Evolutionary conservation across 2,888 invertebrate species (phyloP).

Genomic region (Thymelicus acteon): DNA sequence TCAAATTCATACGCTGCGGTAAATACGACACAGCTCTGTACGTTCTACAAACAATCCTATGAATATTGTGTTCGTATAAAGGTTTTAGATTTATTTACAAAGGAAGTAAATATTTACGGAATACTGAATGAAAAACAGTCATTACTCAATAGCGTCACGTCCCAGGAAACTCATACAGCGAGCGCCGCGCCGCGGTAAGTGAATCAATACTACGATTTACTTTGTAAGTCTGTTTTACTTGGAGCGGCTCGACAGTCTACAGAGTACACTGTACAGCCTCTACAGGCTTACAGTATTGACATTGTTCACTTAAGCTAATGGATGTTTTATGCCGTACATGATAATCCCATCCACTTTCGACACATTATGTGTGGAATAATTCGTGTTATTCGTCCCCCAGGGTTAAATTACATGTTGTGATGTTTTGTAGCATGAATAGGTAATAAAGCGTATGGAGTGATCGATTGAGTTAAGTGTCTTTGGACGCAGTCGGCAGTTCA

Average conservation of each 20-base stretch:
- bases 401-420: neutral
- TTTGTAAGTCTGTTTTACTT: neutral
- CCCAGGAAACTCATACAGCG: neutral
- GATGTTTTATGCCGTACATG: conserved; percentile 21
- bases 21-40: no score
- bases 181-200: neutral
- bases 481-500: no score
- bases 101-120: neutral
- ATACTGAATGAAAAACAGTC: neutral
- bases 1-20: no score
- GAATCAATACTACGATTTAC: conserved; percentile 8
- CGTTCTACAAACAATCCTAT: no score
- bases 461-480: no score
- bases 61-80: no score
- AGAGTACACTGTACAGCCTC: no score
- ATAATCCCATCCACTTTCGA: conserved; percentile 21
- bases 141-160: conserved; percentile 5
- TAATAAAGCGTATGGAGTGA: neutral
- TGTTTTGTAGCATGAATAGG: neutral
- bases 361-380: conserved; percentile 7
- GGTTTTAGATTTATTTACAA: no score
- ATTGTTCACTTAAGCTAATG: conserved; percentile 26
- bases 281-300: conserved; percentile 6
- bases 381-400: neutral
- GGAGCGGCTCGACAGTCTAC: neutral